A percentile compares a stretch with the other conserved stretches of the same genome.
phyloP scores from a whole-genome alignment of 1,140 invertebrate species.

The Drosophila malerkotliana region DNA sequence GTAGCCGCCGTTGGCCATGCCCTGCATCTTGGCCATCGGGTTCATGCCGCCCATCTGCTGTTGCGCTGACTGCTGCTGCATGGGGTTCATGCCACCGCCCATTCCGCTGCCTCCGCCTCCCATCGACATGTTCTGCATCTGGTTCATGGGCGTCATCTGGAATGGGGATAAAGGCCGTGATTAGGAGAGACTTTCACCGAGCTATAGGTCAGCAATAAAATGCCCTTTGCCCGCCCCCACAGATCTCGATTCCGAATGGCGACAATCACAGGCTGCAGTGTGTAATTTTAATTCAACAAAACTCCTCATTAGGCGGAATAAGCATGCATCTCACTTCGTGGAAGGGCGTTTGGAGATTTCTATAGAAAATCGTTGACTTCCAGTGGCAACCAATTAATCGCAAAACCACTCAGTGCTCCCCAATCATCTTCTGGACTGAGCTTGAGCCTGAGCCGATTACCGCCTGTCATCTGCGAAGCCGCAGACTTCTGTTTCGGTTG shows the following conservation, averaged over 20 bases:
- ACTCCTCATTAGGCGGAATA: neutral
- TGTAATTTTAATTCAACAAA: neutral
- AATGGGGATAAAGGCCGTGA: constrained; percentile 12
- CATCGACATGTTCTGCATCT: constrained; percentile 84
- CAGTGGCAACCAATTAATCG: constrained; percentile 14
- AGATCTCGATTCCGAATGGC: no score
- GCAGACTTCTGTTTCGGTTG: constrained; percentile 29
- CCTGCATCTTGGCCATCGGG: constrained; percentile 84
- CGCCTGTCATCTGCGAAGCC: constrained; percentile 33
- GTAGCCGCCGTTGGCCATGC: constrained; percentile 83
- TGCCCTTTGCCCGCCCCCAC: neutral
- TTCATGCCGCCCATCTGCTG: constrained; percentile 84
- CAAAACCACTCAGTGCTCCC: constrained; percentile 8
- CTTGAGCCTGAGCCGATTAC: constrained; percentile 40
- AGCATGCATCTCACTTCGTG: neutral
- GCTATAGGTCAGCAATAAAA: neutral
- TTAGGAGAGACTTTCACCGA: neutral
- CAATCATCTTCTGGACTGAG: neutral
- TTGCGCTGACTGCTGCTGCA: constrained; percentile 69
- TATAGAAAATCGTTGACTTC: neutral
- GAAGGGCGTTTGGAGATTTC: neutral
- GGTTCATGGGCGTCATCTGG: constrained; percentile 83
- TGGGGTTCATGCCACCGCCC: constrained; percentile 84
- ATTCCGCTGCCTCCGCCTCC: constrained; percentile 82
- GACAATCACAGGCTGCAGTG: neutral